Evolutionary conservation across 1,140 invertebrate species (phyloP), one percentile per base, ranked within the genome.

Genomic region (Drosophila parvula): DNA sequence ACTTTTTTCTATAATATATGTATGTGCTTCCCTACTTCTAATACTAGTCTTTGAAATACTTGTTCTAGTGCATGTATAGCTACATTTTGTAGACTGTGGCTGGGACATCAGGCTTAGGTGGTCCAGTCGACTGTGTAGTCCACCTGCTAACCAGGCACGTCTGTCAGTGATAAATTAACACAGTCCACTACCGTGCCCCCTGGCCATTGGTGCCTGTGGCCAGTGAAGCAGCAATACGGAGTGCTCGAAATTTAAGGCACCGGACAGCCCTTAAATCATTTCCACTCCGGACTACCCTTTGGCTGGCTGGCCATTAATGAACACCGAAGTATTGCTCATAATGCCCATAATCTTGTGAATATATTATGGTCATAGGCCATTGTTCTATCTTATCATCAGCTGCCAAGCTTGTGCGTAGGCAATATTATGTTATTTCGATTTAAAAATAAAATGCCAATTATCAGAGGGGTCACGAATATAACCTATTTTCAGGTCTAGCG

Each of bases 151-250:
- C 79, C 73, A 74, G 83, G 58, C 70, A 78, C 67, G 75, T 59
- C 75, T 79, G 70, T 67, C 79, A 73, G 71, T 89, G 79, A 89
- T 86, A 74, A 79, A 83, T 89, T 78, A 79, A 79, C 67, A 78
- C 50, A 67, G 58, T 43, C 51, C 53, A 32, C 18, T 64, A 53
- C 59, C 28, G 10, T 4, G 28, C 9, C 16, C 12, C 48, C 48
- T 74, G 34, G 50, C 41, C 28, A 10, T 32, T 32, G 50, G 14
- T 51, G 41, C 58, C 64, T 48, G 60, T 63, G 78, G 40, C 48
- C 57, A 51, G 74, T 84, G 60, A 70, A 63, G 64, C 68, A 57
- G 63, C 64, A 82, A 51, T 82, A 60, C 63, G 76, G 50, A 79
- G 48, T 50, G 36, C 30, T 34, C 44, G n/a, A 40, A 62, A 38